Percentiles rank a stretch among this genome's conserved stretches.
phyloP scores from a whole-genome alignment of 1,140 invertebrate species.

The Lepidostoma basale region DNA sequence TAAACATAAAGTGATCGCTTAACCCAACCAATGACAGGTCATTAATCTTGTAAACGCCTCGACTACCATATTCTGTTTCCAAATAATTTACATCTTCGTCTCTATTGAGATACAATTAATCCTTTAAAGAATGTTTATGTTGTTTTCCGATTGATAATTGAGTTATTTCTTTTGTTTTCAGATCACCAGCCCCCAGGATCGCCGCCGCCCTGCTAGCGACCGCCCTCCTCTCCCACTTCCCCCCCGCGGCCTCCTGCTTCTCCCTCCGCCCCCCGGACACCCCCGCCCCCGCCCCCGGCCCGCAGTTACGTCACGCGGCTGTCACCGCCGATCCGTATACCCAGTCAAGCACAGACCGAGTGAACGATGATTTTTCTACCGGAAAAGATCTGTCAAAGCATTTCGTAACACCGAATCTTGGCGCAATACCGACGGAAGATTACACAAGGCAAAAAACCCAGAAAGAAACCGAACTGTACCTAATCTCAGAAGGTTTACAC shows the following conservation, averaged over 20 bases:
- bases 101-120: no score
- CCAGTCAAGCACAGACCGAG: conserved; percentile 24
- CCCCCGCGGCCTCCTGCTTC: not conserved
- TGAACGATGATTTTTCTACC: conserved; percentile 18
- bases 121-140: no score
- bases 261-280: conserved; percentile 1
- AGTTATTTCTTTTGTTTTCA: not conserved
- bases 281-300: not conserved
- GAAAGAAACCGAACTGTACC: not conserved
- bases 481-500: not conserved
- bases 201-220: conserved; percentile 3
- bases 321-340: conserved; percentile 2
- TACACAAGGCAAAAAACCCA: conserved; percentile 17
- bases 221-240: not conserved
- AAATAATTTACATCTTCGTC: no score
- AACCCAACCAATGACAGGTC: no score
- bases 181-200: not conserved
- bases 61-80: no score
- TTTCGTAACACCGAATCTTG: conserved; percentile 17
- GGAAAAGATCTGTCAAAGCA: conserved; percentile 31
- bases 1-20: no score
- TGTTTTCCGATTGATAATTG: not conserved
- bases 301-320: not conserved
- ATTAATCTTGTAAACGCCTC: no score
- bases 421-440: conserved; percentile 22